Evolutionary conservation across 2,797 vertebrate genomes (phyloP).

Genomic region (Hapalemur alaotrensis): DNA sequence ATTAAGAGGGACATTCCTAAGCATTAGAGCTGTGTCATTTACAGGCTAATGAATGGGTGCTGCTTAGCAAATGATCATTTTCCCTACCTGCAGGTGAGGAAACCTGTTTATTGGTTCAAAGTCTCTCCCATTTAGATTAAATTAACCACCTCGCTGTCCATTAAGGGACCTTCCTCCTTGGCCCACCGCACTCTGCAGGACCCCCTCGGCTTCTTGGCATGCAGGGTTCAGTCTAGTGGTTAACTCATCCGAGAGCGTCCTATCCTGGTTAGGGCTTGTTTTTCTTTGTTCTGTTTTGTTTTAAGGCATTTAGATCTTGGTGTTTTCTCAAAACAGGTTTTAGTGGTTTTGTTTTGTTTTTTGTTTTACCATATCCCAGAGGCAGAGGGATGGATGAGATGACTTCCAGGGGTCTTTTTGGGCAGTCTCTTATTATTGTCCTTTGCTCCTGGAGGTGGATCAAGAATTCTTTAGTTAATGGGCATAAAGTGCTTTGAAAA

Average conservation of each 20-base stretch:
- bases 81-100: background rate
- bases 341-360: background rate
- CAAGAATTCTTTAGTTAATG: slow-evolving; percentile 68
- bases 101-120: background rate
- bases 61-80: slow-evolving; percentile 8
- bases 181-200: background rate
- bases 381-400: background rate
- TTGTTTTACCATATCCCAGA: background rate
- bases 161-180: background rate
- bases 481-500: slow-evolving; percentile 76
- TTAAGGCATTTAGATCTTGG: background rate
- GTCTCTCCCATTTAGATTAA: background rate
- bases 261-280: background rate
- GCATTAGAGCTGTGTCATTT: background rate
- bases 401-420: background rate
- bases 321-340: background rate
- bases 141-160: background rate
- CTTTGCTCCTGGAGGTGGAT: slow-evolving; percentile 19
- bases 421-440: background rate
- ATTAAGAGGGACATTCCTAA: background rate
- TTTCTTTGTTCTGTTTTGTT: background rate
- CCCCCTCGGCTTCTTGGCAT: background rate
- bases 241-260: background rate
- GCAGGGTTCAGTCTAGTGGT: background rate
- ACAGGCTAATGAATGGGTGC: background rate